Evolutionary conservation across 1,140 invertebrate species (phyloP), one percentile per base, ranked within the genome.

Genomic region (Dolichoris vasculosae): DNA sequence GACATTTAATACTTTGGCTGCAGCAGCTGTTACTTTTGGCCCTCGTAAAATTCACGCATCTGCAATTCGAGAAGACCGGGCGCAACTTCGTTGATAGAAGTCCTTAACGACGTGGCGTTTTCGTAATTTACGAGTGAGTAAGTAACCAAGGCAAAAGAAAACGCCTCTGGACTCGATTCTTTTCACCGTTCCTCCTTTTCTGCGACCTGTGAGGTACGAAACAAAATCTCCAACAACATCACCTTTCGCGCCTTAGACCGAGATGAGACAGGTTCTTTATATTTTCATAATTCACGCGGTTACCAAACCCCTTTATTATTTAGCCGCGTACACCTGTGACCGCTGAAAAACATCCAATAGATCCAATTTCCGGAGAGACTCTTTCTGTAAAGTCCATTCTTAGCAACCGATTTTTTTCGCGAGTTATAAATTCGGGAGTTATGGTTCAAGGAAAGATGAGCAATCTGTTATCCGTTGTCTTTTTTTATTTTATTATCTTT

Each of bases 1-100:
- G 67, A 55, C 78, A n/a, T 81, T 87, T 87, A 86, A 88, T 86
- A 81, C 83, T 71, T 75, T 55, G 67, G 81, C 73, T 84, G 76
- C 76, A 71, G 46, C 76, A 73, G 81, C 78, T 55, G 64, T 30
- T 40, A 40, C 83, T 84, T 69, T 51, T 82, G 64, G 59, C 51
- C 83, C 81, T 86, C 67, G 15, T 13, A 73, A 79, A 82, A 86
- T 88, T 86, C 71, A 48, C 73, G 59, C 30, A 17, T 40, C 32
- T 2, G 30, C 32, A 38, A 1, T 69, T 35, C 26, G 30, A 55
- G 26, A 77, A 32, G 30, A 35, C 11, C 35, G 69, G 43, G 69
- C 7, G 35, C 13, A 73, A 73, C 40, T 7, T 40, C 69, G 40
- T 15, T 75, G 73, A 75, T 75, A 48, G 23, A 75, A 71, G 15